Evolutionary conservation across 2,888 invertebrate genomes (phyloP).

Genomic region (Pollenia labialis): DNA sequence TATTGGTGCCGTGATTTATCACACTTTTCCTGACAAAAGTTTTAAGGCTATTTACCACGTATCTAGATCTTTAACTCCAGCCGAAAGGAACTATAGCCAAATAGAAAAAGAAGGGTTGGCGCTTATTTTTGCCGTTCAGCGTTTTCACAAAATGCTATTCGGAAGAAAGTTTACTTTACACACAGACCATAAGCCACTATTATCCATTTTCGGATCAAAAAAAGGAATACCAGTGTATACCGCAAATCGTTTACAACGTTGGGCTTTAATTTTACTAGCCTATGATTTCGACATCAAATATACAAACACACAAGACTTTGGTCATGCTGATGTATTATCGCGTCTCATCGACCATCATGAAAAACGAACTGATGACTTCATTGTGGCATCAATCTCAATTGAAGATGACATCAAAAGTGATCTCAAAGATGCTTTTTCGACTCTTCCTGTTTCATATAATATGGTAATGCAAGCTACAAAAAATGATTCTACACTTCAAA

Average conservation of each 20-base stretch:
- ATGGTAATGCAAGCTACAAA: too few species aligned
- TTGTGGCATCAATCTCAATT: conserved; percentile 34
- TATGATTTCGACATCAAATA: conserved; percentile 74
- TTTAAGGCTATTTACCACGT: conserved; percentile 61
- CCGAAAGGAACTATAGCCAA: conserved; percentile 69
- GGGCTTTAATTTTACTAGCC: conserved; percentile 60
- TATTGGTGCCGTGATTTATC: conserved; percentile 61
- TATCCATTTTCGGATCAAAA: conserved; percentile 78
- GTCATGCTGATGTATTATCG: conserved; percentile 72
- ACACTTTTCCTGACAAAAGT: conserved; percentile 62
- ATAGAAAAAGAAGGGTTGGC: conserved; percentile 71
- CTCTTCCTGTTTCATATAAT: too few species aligned
- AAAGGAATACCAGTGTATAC: conserved; percentile 75
- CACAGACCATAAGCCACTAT: conserved; percentile 82
- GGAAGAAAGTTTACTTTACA: conserved; percentile 65
- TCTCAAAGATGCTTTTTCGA: too few species aligned
- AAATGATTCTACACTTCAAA: too few species aligned
- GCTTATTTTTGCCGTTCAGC: conserved; percentile 67
- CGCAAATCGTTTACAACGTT: conserved; percentile 61
- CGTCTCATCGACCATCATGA: conserved; percentile 65
- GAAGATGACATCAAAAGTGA: too few species aligned
- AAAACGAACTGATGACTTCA: conserved; percentile 47
- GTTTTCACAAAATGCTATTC: conserved; percentile 65
- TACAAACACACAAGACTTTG: conserved; percentile 68
- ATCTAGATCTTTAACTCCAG: conserved; percentile 56